Conservation (phyloP, 1,140 invertebrate species). For the Tetranychus cinnabarinus region DNA sequence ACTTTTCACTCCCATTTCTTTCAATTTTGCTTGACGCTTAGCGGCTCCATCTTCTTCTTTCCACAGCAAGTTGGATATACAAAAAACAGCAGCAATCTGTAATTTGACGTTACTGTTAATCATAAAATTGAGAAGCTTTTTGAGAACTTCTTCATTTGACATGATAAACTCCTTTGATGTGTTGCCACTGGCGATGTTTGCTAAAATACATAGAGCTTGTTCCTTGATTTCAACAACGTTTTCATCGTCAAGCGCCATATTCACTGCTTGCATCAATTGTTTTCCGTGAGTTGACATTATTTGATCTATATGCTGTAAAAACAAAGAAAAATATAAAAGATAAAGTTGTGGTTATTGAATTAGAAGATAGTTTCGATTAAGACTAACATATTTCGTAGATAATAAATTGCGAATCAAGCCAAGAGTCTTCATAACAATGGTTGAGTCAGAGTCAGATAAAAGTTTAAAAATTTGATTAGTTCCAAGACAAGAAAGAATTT, state of each 20-base stretch:
- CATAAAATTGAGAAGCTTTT: slow-evolving; percentile 61
- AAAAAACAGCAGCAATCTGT: slow-evolving; percentile 61
- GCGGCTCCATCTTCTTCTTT: slow-evolving; percentile 50
- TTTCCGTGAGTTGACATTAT: slow-evolving; percentile 69
- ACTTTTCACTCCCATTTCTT: slow-evolving; percentile 53
- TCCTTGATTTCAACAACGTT: slow-evolving; percentile 70
- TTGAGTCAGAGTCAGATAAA: slow-evolving; percentile 51
- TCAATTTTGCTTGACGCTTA: slow-evolving; percentile 45
- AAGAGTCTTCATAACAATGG: slow-evolving; percentile 72
- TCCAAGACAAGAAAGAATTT: slow-evolving; percentile 55
- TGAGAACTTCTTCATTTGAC: slow-evolving; percentile 68
- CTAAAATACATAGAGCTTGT: slow-evolving; percentile 71
- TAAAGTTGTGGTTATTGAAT: background rate
- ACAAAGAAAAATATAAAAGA: background rate
- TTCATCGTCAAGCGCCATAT: slow-evolving; percentile 63
- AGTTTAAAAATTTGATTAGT: slow-evolving; percentile 71
- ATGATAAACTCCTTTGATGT: slow-evolving; percentile 68
- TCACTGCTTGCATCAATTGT: slow-evolving; percentile 67
- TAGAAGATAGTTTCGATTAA: background rate
- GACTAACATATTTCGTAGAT: slow-evolving; percentile 40
- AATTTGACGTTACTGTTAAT: slow-evolving; percentile 45
- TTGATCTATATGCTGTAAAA: slow-evolving; percentile 47
- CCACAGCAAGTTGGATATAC: slow-evolving; percentile 59
- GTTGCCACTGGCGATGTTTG: slow-evolving; percentile 73
- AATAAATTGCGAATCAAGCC: slow-evolving; percentile 65